These are phyloP conservation scores for Platycnemis pennipes DNA, from an alignment of 2,888 invertebrate genomes.

Conservation along the genomic window DNA sequence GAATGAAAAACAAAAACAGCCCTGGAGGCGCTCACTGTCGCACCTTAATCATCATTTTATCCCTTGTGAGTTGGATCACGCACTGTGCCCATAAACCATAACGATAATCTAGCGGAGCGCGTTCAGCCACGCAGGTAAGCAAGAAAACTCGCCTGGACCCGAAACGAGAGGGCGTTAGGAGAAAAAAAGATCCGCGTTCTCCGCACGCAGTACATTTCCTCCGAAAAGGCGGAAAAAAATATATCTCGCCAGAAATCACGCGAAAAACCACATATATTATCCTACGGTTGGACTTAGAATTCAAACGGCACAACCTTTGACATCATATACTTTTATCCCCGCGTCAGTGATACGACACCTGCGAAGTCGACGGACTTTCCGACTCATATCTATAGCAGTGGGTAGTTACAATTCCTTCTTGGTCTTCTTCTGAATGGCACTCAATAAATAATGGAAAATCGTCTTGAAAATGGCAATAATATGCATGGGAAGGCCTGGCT, in stretches of 20 bases:
- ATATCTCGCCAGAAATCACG: background rate
- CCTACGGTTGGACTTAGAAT: background rate
- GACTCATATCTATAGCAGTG: too few relatives aligned
- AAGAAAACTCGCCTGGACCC: background rate
- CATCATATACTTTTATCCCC: background rate
- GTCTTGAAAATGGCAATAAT: too few relatives aligned
- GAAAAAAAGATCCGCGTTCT: conserved; percentile 30
- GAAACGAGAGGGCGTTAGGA: background rate
- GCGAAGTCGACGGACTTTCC: too few relatives aligned
- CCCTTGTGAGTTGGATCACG: conserved; percentile 56
- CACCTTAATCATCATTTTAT: conserved; percentile 55
- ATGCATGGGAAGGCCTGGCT: background rate
- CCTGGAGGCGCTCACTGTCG: background rate
- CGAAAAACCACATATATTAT: background rate
- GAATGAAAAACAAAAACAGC: conserved; percentile 38
- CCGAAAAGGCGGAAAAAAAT: background rate
- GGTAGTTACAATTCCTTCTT: too few relatives aligned
- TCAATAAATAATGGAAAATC: too few relatives aligned
- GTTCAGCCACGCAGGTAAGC: conserved; percentile 48
- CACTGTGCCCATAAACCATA: conserved; percentile 35
- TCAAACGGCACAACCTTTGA: background rate
- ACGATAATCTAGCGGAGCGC: conserved; percentile 46
- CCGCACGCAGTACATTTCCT: background rate
- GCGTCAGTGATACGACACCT: too few relatives aligned
- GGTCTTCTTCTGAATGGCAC: too few relatives aligned